Evolutionary conservation across 92 coral and sea anemone genomes (phyloP).

Genomic region (Meandrina meandrites): DNA sequence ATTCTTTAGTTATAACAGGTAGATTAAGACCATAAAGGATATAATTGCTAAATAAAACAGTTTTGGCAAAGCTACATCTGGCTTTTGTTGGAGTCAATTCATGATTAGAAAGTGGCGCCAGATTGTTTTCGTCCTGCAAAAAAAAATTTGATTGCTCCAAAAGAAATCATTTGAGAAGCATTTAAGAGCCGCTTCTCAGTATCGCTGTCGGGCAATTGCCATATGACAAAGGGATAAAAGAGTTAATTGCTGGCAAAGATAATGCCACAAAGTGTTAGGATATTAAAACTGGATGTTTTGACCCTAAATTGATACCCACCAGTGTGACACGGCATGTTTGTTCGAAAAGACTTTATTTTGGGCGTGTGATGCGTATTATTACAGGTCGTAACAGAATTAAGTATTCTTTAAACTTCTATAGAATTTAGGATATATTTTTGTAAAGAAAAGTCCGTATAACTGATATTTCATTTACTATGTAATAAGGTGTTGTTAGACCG

Average conservation of each 20-base stretch:
- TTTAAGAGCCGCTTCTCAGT: conserved; percentile 15
- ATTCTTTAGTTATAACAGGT: background rate
- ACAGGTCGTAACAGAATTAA: background rate
- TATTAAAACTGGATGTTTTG: conserved; percentile 16
- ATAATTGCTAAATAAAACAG: background rate
- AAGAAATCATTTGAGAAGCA: conserved; percentile 19
- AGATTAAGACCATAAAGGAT: background rate
- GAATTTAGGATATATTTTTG: background rate
- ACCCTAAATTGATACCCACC: background rate
- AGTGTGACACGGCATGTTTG: background rate
- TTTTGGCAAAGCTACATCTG: background rate
- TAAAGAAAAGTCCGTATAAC: background rate
- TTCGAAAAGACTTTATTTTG: background rate
- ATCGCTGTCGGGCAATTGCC: conserved; percentile 13
- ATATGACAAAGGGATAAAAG: conserved; percentile 24
- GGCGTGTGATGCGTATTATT: background rate
- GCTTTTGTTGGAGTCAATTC: background rate
- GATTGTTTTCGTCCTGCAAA: background rate
- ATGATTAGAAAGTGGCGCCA: background rate
- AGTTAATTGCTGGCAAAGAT: conserved; percentile 7
- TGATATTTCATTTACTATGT: conserved; percentile 21
- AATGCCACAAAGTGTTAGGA: background rate
- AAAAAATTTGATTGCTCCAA: background rate
- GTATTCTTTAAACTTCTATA: background rate
- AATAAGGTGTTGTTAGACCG: conserved; percentile 15